Evolutionary conservation across 2,888 invertebrate species (phyloP).

Genomic region (Oligia strigilis): DNA sequence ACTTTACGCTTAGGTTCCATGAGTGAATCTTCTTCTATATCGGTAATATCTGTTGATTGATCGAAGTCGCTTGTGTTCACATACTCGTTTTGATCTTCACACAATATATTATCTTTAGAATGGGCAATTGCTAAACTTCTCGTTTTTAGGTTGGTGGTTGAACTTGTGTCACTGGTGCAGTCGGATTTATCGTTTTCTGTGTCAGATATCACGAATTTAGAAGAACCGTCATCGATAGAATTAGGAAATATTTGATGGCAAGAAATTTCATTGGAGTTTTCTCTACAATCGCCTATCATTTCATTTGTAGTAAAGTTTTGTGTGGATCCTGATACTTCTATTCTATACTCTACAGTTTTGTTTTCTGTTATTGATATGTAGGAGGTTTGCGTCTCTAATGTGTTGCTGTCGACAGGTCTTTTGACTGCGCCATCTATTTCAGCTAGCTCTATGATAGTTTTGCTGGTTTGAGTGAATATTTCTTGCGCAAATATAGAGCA

Average conservation of each 20-base stretch:
- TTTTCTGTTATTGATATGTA: slow-evolving; percentile 81
- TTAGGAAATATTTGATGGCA: slow-evolving; percentile 54
- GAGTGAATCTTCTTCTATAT: slow-evolving; percentile 84
- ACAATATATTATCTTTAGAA: slow-evolving; percentile 66
- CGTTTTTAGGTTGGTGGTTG: slow-evolving; percentile 63
- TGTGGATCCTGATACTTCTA: slow-evolving; percentile 69
- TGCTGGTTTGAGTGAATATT: slow-evolving; percentile 90
- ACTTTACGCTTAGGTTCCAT: slow-evolving; percentile 67
- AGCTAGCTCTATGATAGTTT: slow-evolving; percentile 89
- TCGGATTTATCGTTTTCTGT: slow-evolving; percentile 70
- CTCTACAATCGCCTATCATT: slow-evolving; percentile 3
- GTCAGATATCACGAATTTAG: slow-evolving; percentile 73
- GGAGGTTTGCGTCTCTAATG: slow-evolving; percentile 86
- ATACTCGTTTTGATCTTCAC: slow-evolving; percentile 68
- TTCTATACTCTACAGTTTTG: slow-evolving; percentile 78
- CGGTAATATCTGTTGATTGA: slow-evolving; percentile 71
- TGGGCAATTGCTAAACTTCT: slow-evolving; percentile 70
- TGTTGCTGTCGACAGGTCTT: slow-evolving; percentile 67
- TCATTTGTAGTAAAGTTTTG: slow-evolving; percentile 25
- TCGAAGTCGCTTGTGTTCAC: slow-evolving; percentile 72
- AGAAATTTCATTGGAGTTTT: slow-evolving; percentile 8
- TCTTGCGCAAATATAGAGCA: slow-evolving; percentile 78
- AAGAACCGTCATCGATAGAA: slow-evolving; percentile 75
- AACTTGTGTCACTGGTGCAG: slow-evolving; percentile 66
- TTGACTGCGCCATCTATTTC: slow-evolving; percentile 73